Evolutionary conservation across 64 coral and sea anemone genomes (phyloP), one percentile per base, ranked within the genome.

Genomic region (Platygyra sinensis): DNA sequence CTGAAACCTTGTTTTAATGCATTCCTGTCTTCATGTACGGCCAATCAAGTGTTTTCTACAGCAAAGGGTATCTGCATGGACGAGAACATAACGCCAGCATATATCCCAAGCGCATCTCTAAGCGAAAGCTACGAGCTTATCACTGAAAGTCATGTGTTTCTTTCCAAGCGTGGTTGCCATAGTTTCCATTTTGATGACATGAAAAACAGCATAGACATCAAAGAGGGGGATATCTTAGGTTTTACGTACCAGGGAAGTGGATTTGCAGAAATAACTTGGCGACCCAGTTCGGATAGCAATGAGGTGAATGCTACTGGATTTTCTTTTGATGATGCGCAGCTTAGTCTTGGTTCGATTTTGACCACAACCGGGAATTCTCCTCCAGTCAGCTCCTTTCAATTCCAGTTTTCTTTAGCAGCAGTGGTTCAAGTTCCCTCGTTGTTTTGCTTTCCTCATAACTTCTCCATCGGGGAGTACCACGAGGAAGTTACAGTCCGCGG

Each of bases 101-200:
- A 50, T 27, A 25, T 69, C 1, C 36, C 80, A 50, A n/a, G 15
- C 24, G 36, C 38, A 11, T 15, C 90, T 24, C 72, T 82, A 0
- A 24, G 46, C 46, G 72, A 91, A 8, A 55, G 39, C 5, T 75
- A 86, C 72, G 90, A 91, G 72, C 79, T 91, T 4, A 62, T 91
- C 30, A 27, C 52, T 1, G 39, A 75, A 15, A 76, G 73, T 10
- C 55, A 62, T 8, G 67, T 86, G 13, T 91, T 80, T 49, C 73
- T 91, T 60, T 83, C 80, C 0, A 86, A 24, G 0, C 16, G 33
- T 79, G 90, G 90, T 16, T 64, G 90, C 24, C 82, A 87, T 18
- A 86, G 49, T 29, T 65, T 92, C 11, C n/a, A 59, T 7, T 92
- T 92, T 50, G 74, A 87, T 57, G 60, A 72, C 51, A 51, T 51